Conservation (phyloP, 2,888 invertebrate genomes). For the Exephanes ischioxanthus region DNA sequence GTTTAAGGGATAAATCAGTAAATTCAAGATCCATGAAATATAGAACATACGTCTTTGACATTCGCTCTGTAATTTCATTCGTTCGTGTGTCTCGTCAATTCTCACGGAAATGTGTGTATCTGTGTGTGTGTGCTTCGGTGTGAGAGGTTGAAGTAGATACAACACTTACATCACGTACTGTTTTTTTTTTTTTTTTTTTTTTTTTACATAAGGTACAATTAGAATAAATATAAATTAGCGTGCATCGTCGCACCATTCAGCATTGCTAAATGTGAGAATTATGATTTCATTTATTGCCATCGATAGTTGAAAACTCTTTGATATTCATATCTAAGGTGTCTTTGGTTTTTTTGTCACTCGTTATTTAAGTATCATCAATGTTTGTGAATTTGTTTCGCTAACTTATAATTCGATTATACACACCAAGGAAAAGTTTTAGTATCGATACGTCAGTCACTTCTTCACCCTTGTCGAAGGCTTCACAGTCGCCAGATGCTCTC, state of each 20-base stretch:
- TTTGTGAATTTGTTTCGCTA: slow-evolving; percentile 30
- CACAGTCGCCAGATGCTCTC: slow-evolving; percentile 33
- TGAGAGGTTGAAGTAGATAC: slow-evolving; percentile 28
- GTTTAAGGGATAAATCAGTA: slow-evolving; percentile 14
- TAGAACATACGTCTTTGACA: slow-evolving; percentile 29
- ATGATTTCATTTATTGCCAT: slow-evolving; percentile 66
- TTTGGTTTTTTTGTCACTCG: neutral
- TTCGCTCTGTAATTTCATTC: slow-evolving; percentile 19
- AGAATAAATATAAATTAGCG: slow-evolving; percentile 48
- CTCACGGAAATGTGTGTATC: slow-evolving; percentile 16
- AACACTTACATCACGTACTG: slow-evolving; percentile 41
- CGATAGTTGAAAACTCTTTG: slow-evolving; percentile 62
- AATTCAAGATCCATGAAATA: slow-evolving; percentile 24
- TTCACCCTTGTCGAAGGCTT: slow-evolving; percentile 50
- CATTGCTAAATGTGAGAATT: slow-evolving; percentile 43
- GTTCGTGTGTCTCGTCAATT: slow-evolving; percentile 8
- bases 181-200: neutral
- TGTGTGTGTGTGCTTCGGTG: slow-evolving; percentile 8
- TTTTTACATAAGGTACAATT: slow-evolving; percentile 42
- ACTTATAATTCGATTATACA: slow-evolving; percentile 57
- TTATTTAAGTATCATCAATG: slow-evolving; percentile 5
- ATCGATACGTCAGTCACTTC: slow-evolving; percentile 57
- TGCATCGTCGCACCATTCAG: slow-evolving; percentile 20
- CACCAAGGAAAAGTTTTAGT: slow-evolving; percentile 21
- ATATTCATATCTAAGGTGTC: slow-evolving; percentile 22